These are phyloP conservation scores for Rhysida immarginata DNA, from an alignment of 1,140 invertebrate genomes.

Conservation along the genomic window DNA sequence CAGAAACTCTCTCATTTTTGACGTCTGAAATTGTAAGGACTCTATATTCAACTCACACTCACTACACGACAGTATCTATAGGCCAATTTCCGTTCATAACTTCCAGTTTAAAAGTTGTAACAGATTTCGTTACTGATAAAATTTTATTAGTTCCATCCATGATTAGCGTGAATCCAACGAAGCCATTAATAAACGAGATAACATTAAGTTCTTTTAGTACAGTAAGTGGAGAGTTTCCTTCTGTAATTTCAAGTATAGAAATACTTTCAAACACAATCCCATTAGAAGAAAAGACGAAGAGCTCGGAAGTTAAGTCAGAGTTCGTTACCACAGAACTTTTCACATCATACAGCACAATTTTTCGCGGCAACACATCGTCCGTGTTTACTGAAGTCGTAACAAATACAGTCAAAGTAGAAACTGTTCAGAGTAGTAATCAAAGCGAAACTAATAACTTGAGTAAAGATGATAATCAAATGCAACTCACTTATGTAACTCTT, in stretches of 20 bases:
- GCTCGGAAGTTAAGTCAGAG: background rate
- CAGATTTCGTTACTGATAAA: too few relatives aligned
- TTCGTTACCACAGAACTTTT: background rate
- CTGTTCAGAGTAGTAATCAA: too few relatives aligned
- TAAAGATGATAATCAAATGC: too few relatives aligned
- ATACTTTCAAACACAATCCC: background rate
- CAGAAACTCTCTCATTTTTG: too few relatives aligned
- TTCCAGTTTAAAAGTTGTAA: background rate
- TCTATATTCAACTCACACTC: background rate
- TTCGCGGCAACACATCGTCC: background rate
- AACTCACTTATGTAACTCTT: too few relatives aligned
- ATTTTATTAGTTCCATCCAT: too few relatives aligned
- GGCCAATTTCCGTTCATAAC: background rate
- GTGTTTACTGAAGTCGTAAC: background rate
- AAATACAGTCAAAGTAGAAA: background rate
- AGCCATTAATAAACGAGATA: too few relatives aligned
- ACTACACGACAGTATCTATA: background rate
- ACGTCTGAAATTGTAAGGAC: too few relatives aligned
- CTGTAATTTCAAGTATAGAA: background rate
- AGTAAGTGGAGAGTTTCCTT: background rate
- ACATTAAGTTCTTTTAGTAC: too few relatives aligned
- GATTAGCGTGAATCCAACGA: too few relatives aligned
- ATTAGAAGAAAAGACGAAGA: too few relatives aligned
- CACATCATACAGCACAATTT: constrained; percentile 2
- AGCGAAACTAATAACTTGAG: too few relatives aligned